Base-by-base conservation (phyloP, 2,888 invertebrate genomes). In the Drosophila engyochracea region DNA sequence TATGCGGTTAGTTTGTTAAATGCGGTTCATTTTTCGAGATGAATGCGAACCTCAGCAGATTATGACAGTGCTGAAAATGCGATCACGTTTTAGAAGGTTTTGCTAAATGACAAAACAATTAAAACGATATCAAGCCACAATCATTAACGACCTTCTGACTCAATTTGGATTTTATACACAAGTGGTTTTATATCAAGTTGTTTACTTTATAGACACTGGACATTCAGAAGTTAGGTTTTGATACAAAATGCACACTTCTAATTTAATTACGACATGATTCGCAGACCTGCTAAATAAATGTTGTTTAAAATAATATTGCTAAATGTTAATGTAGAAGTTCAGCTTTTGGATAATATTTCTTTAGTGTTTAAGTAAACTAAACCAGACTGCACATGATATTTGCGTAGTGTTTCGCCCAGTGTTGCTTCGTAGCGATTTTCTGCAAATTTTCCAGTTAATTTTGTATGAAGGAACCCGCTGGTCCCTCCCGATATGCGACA, bases 391-490 rank as follows among this genome's bases (percentile, higher is more conserved):
- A 63, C 10, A 69, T 79, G 79, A 79, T 78, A 31, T 66, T 9
- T 7, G 3, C 1, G 7, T 35, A 37, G 4, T 37, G 55, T 22
- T 64, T 67, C 14, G 77, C 69, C 70, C 7, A 72, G 10, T 0
- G 25, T 16, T 47, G 66, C 31, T 51, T 31, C 57, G 55, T 28
- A 57, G 33, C 51, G 37, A 65, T 84, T 87, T 80, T 67, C 52
- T 68, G 76, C 70, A 70, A 87, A 85, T 90, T 85, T 85, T 90
- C 81, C 83, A 85, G 89, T 83, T 90, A 72, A 88, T 71, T 74
- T 71, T 68, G 54, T 71, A 53, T 65, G 65, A 57, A 62, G 76
- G 64, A 60, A 67, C 59, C 25, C 16, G 63, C 68, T 41, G 74
- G 62, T 30, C 54, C 68, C 79, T 53, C 73, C 69, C 71, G 68